These are phyloP conservation scores for Aphidoletes aphidimyza DNA, from an alignment of 2,888 invertebrate species.

Conservation along the genomic window DNA sequence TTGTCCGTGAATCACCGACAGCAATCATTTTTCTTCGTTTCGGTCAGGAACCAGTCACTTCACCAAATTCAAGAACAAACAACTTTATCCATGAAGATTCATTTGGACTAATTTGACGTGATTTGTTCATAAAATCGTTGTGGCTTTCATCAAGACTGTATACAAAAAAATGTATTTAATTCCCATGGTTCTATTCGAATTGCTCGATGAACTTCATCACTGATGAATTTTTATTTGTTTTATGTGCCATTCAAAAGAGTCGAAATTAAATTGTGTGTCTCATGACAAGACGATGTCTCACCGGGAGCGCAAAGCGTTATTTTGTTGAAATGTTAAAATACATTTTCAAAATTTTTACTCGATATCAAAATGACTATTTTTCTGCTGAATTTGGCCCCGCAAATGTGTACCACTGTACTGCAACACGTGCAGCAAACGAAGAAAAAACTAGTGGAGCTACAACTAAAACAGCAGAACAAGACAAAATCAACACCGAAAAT, in stretches of 20 bases:
- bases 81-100: conserved; percentile 36
- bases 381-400: neutral
- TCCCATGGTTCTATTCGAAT: conserved; percentile 15
- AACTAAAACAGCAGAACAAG: neutral
- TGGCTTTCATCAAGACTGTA: no score
- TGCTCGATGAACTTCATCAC: neutral
- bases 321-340: no score
- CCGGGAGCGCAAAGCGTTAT: neutral
- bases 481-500: conserved; percentile 42
- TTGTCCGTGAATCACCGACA: conserved; percentile 25
- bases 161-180: neutral
- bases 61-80: neutral
- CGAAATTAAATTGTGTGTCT: neutral
- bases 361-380: conserved; percentile 31
- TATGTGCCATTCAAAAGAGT: neutral
- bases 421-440: neutral
- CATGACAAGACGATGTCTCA: neutral
- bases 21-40: neutral
- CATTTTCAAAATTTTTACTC: neutral
- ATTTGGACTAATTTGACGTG: conserved; percentile 52
- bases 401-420: neutral
- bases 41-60: neutral
- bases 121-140: neutral
- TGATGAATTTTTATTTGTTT: neutral
- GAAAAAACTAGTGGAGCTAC: neutral